Conservation (phyloP, 2,113 vertebrate genomes). For the Cephalopterus ornatus region DNA sequence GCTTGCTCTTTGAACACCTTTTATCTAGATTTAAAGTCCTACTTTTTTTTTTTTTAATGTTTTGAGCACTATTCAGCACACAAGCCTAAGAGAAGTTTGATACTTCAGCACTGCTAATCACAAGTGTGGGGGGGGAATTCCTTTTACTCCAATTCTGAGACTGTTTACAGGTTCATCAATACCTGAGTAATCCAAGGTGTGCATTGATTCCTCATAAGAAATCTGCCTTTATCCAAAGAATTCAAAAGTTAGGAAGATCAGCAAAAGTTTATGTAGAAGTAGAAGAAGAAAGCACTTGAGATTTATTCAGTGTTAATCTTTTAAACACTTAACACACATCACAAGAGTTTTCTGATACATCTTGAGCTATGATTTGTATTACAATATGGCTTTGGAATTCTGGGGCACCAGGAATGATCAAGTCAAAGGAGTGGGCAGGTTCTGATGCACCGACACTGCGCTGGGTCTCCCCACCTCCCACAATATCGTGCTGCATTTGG, state of each 20-base stretch:
- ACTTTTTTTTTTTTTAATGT: not conserved
- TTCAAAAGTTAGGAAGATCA: not conserved
- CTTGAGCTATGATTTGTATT: not conserved
- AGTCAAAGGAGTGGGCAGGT: not conserved
- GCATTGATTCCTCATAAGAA: not conserved
- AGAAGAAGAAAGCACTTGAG: not conserved
- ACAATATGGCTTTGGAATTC: not conserved
- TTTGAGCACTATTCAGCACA: not conserved
- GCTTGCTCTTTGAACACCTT: not conserved
- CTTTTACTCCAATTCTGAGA: not conserved
- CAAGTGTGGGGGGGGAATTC: not conserved
- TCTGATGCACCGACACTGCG: fast-evolving
- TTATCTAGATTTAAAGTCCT: not conserved
- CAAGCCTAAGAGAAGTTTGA: not conserved
- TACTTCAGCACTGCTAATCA: not conserved
- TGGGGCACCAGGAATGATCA: not conserved
- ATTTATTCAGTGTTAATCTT: not conserved
- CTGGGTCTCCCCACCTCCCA: not conserved
- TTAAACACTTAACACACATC: not conserved
- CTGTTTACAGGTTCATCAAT: not conserved
- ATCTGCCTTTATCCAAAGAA: not conserved
- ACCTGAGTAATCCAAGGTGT: not conserved
- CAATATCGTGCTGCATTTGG: not conserved
- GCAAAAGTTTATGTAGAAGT: not conserved
- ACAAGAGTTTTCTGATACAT: not conserved